A percentile compares a stretch with the other conserved stretches of the same genome.
phyloP scores from a whole-genome alignment of 2,888 invertebrate genomes.

The Pollenia griseotomentosa region DNA sequence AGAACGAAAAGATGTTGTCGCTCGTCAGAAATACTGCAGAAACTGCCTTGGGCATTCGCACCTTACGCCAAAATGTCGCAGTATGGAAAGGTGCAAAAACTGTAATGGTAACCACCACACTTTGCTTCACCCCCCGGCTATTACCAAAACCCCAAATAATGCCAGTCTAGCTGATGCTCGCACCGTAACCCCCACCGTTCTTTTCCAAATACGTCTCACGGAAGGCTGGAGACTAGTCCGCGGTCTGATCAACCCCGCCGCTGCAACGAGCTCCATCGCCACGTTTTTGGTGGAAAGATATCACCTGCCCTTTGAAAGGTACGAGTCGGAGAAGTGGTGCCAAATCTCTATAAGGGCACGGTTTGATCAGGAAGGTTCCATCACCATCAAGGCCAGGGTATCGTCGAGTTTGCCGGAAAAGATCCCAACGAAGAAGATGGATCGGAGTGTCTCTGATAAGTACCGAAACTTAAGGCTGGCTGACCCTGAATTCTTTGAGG shows the following conservation, averaged over 20 bases:
- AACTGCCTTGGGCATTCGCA: too few relatives aligned
- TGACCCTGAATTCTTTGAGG: not conserved
- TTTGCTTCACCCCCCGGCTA: not conserved
- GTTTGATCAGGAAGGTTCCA: not conserved
- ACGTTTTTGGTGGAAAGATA: not conserved
- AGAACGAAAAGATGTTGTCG: not conserved
- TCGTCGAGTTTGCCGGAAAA: not conserved
- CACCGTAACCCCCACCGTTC: not conserved
- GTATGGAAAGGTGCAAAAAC: too few relatives aligned
- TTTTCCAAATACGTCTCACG: too few relatives aligned
- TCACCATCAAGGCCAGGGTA: not conserved
- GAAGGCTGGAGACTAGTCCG: too few relatives aligned
- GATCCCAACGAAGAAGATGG: not conserved
- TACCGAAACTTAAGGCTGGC: not conserved
- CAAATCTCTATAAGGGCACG: not conserved
- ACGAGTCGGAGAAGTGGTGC: not conserved
- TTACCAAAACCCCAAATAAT: not conserved
- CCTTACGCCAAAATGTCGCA: too few relatives aligned
- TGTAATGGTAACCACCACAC: not conserved
- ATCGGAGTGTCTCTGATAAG: not conserved
- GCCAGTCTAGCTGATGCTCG: not conserved
- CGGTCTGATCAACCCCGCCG: too few relatives aligned
- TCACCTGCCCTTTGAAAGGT: not conserved
- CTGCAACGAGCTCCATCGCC: not conserved
- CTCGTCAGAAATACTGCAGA: not conserved